phyloP scores from a whole-genome alignment of 2,888 invertebrate genomes.

The Spodoptera picta region DNA sequence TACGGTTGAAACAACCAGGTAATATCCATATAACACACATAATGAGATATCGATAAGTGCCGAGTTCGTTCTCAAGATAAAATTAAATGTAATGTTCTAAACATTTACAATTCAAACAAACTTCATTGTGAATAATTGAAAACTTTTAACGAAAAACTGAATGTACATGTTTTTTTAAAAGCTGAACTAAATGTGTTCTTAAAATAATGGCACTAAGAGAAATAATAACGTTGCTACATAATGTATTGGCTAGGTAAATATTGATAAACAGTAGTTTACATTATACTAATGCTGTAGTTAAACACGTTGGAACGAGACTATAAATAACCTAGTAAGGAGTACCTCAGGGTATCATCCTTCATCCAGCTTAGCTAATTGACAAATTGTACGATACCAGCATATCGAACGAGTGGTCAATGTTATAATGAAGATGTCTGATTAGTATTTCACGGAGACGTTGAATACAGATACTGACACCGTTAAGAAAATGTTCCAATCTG shows the following conservation, averaged over 20 bases:
- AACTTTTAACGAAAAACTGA: conserved; percentile 10
- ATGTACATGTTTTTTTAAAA: conserved; percentile 10
- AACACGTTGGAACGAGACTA: conserved; percentile 32
- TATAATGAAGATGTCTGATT: conserved; percentile 51
- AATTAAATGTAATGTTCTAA: background rate
- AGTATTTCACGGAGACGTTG: conserved; percentile 44
- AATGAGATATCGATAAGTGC: conserved; percentile 10
- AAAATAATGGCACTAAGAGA: conserved; percentile 33
- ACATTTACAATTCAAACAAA: background rate
- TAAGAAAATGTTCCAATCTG: conserved; percentile 34
- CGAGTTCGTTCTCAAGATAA: conserved; percentile 7
- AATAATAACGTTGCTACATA: conserved; percentile 21
- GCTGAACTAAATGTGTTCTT: conserved; percentile 13
- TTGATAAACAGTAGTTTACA: conserved; percentile 38
- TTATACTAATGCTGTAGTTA: conserved; percentile 28
- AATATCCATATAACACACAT: conserved; percentile 19
- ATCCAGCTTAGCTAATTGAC: conserved; percentile 62
- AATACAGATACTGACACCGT: conserved; percentile 45
- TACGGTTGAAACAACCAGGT: conserved; percentile 10
- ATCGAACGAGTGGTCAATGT: conserved; percentile 51
- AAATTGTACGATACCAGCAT: conserved; percentile 69
- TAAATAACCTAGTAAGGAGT: conserved; percentile 46
- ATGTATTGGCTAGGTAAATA: conserved; percentile 39
- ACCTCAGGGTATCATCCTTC: conserved; percentile 32
- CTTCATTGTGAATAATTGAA: background rate